These are phyloP conservation scores for Neopelma chrysocephalum DNA, from an alignment of 2,797 vertebrate species.

Conservation along the genomic window DNA sequence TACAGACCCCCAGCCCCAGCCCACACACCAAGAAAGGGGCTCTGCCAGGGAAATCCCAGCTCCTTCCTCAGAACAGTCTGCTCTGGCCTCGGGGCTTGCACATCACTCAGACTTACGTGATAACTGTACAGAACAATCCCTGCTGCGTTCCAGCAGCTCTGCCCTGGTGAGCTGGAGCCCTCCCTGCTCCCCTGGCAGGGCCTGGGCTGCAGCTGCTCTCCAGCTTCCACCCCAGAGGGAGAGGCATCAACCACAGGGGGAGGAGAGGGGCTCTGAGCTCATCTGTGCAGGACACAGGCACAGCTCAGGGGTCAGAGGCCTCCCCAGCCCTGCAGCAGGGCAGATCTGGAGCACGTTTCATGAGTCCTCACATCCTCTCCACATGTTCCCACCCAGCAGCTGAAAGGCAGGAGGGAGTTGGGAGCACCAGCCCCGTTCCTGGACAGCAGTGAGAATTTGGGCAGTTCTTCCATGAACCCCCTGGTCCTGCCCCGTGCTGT, in stretches of 20 bases:
- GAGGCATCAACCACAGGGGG: not conserved
- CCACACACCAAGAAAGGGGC: not conserved
- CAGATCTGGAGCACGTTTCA: not conserved
- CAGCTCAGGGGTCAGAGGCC: not conserved
- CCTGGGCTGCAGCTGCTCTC: not conserved
- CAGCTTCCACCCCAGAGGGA: not conserved
- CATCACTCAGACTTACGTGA: not conserved
- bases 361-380: not conserved
- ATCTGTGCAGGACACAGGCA: not conserved
- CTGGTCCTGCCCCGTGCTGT: fast-evolving
- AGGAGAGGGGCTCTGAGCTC: not conserved
- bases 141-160: not conserved
- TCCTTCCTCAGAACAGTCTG: not conserved
- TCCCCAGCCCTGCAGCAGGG: not conserved
- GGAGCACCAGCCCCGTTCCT: not conserved
- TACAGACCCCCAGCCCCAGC: not conserved
- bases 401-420: not conserved
- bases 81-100: not conserved
- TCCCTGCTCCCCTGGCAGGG: not conserved
- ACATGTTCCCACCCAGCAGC: not conserved
- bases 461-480: not conserved
- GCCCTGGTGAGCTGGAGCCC: not conserved
- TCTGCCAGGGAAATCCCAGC: not conserved
- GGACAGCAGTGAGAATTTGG: not conserved
- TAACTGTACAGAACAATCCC: not conserved